A percentile compares a stretch with the other conserved stretches of the same genome.
phyloP scores from a whole-genome alignment of 2,113 vertebrate genomes.

The Passer domesticus region DNA sequence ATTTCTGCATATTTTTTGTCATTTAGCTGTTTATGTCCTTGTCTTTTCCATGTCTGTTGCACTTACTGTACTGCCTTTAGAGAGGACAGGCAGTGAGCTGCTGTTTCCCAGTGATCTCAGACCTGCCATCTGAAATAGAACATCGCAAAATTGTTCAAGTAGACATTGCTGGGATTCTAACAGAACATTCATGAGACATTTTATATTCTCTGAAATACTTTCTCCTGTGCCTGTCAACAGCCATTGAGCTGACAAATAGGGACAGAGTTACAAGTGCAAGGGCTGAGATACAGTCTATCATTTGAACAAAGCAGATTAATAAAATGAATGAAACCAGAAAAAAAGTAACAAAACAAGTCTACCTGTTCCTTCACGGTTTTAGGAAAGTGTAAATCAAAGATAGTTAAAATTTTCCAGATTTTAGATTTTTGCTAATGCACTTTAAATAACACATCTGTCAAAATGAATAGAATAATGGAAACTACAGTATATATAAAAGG shows the following conservation, averaged over 20 bases:
- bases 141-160: not conserved
- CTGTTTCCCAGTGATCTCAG: not conserved
- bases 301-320: not conserved
- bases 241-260: not conserved
- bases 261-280: not conserved
- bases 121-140: constrained; percentile 17
- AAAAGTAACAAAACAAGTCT: not conserved
- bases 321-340: not conserved
- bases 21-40: not conserved
- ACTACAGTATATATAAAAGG: not conserved
- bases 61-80: not conserved
- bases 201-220: not conserved
- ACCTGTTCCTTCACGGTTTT: not conserved
- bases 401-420: not conserved
- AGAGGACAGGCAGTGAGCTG: not conserved
- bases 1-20: not conserved
- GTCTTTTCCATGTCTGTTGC: not conserved
- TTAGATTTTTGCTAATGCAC: not conserved
- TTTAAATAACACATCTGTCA: not conserved
- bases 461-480: not conserved
- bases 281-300: not conserved
- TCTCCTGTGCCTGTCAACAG: not conserved
- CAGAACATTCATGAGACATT: not conserved
- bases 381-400: not conserved
- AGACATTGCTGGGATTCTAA: not conserved